phyloP scores from a whole-genome alignment of 2,113 vertebrate species.

The rat (Rattus norvegicus) region DNA sequence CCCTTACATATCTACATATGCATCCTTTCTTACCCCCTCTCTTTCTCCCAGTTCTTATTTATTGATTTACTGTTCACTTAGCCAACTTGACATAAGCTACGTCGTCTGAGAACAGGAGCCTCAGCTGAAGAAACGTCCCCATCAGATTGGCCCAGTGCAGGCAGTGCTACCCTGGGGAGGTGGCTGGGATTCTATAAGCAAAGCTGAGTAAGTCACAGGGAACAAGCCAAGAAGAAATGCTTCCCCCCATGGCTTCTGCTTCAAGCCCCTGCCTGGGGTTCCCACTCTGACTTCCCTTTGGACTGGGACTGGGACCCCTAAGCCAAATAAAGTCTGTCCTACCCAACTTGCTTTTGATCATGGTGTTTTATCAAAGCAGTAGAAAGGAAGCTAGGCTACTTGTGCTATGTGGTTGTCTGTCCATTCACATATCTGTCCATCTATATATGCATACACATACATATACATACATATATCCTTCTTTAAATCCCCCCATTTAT shows the following conservation, averaged over 20 bases:
- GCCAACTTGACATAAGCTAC: not conserved
- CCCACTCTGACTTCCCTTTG: not conserved
- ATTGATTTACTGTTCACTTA: not conserved
- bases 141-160: not conserved
- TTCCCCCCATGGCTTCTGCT: not conserved
- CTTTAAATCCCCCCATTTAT: not conserved
- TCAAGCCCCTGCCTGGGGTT: not conserved
- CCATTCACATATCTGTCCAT: not conserved
- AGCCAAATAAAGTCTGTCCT: not conserved
- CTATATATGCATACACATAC: not conserved
- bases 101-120: not conserved
- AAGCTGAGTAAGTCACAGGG: not conserved
- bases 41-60: not conserved
- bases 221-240: not conserved
- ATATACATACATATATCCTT: not conserved
- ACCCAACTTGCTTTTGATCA: not conserved
- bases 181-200: not conserved
- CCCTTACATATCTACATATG: not conserved
- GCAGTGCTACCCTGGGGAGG: not conserved
- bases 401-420: not conserved
- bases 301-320: not conserved
- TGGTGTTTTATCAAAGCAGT: not conserved
- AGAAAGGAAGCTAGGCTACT: not conserved
- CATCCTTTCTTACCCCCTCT: not conserved
- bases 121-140: not conserved